Evolutionary conservation across 2,888 invertebrate species (phyloP).

Genomic region (Stenotaenia linearis): DNA sequence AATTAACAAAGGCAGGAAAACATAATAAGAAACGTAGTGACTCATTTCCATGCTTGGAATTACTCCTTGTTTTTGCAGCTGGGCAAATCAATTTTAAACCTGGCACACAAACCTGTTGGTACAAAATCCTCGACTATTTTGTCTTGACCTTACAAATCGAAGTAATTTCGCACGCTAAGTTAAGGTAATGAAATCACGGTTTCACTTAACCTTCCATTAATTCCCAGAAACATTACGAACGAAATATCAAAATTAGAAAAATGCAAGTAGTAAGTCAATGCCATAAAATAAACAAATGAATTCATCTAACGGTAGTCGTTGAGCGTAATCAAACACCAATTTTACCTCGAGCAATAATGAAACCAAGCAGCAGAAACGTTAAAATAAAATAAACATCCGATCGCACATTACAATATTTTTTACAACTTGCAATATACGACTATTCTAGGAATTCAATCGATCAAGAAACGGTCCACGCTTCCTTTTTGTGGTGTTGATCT

Average conservation of each 20-base stretch:
- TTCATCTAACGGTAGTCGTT: no score
- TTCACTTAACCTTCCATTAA: no score
- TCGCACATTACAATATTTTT: not conserved
- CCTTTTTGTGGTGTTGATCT: not conserved
- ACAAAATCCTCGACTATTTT: not conserved
- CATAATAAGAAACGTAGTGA: not conserved
- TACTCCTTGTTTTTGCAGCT: not conserved
- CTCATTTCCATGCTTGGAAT: not conserved
- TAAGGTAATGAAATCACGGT: no score
- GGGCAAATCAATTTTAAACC: not conserved
- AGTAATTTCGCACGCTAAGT: not conserved
- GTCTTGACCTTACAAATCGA: not conserved
- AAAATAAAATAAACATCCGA: not conserved
- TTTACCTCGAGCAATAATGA: not conserved
- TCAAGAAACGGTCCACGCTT: constrained; percentile 1
- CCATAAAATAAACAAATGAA: no score
- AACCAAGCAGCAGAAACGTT: not conserved
- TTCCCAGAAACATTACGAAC: no score
- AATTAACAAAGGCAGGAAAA: not conserved
- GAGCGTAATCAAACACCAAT: no score
- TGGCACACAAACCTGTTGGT: not conserved
- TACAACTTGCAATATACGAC: constrained; percentile 5
- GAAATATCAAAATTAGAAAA: no score
- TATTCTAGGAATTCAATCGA: constrained; percentile 11
- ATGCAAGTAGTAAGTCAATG: no score